A percentile compares a stretch with the other conserved stretches of the same genome.
Evolutionary conservation across 2,797 vertebrate genomes (phyloP).

Genomic region (Capromys pilorides): DNA sequence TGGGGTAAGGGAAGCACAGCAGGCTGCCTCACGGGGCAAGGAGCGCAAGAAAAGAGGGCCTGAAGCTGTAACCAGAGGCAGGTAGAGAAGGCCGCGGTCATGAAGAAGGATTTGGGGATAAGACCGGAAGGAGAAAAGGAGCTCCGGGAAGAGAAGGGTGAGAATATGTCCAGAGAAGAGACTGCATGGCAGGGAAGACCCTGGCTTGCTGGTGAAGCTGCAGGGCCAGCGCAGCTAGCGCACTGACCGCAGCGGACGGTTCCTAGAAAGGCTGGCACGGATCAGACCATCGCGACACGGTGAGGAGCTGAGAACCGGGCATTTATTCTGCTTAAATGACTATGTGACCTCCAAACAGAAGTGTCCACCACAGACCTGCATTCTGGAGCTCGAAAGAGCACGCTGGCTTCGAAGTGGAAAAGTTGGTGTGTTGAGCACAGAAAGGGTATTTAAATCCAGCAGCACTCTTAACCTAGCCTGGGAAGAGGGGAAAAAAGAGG

Average conservation of each 20-base stretch:
- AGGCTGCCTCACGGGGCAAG: not conserved
- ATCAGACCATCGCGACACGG: rapidly evolving
- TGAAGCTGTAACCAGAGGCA: not conserved
- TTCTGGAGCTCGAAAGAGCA: not conserved
- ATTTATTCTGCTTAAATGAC: not conserved
- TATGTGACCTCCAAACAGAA: not conserved
- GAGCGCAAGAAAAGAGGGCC: not conserved
- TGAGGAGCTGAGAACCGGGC: not conserved
- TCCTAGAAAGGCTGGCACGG: not conserved
- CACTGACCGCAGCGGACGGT: not conserved
- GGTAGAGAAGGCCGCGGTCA: not conserved
- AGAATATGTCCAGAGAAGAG: not conserved
- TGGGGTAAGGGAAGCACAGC: not conserved
- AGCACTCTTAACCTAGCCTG: not conserved
- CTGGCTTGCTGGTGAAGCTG: not conserved
- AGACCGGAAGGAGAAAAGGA: not conserved
- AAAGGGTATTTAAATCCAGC: not conserved
- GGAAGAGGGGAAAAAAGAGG: not conserved
- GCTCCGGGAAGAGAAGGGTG: not conserved
- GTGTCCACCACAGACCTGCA: not conserved
- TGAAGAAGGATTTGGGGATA: not conserved
- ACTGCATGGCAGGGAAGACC: not conserved
- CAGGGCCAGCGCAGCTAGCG: not conserved
- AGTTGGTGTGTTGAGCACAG: not conserved
- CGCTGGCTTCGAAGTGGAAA: not conserved